Conservation (phyloP, 2,113 vertebrate species). For the Petaurus breviceps region DNA sequence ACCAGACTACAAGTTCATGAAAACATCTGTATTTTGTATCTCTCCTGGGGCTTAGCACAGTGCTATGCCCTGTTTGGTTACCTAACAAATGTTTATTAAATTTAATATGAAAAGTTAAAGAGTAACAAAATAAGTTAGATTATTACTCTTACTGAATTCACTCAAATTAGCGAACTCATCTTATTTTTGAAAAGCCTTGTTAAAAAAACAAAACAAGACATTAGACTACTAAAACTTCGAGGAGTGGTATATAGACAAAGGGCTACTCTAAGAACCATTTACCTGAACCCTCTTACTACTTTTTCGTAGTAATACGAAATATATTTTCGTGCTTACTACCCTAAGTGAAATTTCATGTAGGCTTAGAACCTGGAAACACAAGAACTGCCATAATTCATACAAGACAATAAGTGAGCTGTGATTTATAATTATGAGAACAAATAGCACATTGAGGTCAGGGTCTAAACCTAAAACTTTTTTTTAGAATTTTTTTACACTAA, state of each 20-base stretch:
- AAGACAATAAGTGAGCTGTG: not conserved
- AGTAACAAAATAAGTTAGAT: not conserved
- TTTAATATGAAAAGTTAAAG: not conserved
- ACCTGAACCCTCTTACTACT: not conserved
- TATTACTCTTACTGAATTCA: not conserved
- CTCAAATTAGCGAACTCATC: not conserved
- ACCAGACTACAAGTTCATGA: not conserved
- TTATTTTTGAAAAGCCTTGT: not conserved
- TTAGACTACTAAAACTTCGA: not conserved
- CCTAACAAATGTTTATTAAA: not conserved
- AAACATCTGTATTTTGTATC: not conserved
- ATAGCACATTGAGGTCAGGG: not conserved
- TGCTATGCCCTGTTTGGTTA: not conserved
- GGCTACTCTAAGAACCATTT: not conserved
- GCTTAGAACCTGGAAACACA: not conserved
- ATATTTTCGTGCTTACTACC: not conserved
- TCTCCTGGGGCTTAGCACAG: not conserved
- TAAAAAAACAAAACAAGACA: not conserved
- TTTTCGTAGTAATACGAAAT: too few species aligned
- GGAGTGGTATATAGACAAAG: not conserved
- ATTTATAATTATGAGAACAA: not conserved
- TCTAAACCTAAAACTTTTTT: not conserved
- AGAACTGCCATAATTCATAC: not conserved
- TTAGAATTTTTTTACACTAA: constrained; percentile 15
- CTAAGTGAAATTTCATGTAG: not conserved